phyloP scores from a whole-genome alignment of 2,113 vertebrate genomes.

The Sturnus vulgaris region DNA sequence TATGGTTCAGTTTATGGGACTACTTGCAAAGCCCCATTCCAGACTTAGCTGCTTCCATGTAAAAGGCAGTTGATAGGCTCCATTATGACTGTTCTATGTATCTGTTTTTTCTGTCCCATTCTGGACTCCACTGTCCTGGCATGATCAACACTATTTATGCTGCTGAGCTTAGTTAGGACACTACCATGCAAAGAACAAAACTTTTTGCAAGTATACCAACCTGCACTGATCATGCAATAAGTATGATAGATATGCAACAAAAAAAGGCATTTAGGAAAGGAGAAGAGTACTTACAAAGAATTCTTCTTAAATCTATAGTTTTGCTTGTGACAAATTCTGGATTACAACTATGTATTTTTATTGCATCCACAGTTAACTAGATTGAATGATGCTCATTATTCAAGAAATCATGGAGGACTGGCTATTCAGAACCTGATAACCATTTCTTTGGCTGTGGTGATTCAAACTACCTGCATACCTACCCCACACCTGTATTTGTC shows the following conservation, averaged over 20 bases:
- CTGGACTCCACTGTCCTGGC: neutral
- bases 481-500: neutral
- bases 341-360: neutral
- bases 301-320: neutral
- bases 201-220: neutral
- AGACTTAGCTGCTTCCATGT: neutral
- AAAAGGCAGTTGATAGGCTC: neutral
- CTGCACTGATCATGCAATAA: neutral
- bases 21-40: neutral
- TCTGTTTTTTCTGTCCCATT: neutral
- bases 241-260: neutral
- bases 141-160: neutral
- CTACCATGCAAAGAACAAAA: neutral
- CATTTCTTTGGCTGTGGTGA: neutral
- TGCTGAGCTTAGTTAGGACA: neutral
- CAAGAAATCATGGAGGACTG: neutral
- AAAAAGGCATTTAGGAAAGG: neutral
- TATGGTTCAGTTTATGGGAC: neutral
- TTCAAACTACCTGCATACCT: neutral
- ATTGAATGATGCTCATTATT: neutral
- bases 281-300: neutral
- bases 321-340: neutral
- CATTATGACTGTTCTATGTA: accelerated
- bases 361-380: neutral
- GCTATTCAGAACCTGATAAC: neutral